Evolutionary conservation across 2,797 vertebrate species (phyloP).

Genomic region (Lophotriccus pileatus): DNA sequence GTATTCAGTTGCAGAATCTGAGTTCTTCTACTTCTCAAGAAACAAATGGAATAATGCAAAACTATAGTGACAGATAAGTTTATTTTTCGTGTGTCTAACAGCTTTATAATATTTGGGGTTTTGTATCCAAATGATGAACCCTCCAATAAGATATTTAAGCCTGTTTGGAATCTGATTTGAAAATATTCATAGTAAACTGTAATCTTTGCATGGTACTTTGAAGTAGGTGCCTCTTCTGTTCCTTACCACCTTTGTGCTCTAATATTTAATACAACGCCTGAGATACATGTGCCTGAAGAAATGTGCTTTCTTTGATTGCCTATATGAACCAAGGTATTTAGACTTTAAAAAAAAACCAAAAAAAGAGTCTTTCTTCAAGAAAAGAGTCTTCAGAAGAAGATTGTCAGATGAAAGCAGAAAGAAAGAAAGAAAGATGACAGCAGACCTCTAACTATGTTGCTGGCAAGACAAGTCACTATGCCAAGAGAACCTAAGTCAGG

Average conservation of each 20-base stretch:
- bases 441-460: neutral
- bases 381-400: neutral
- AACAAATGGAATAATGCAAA: neutral
- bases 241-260: neutral
- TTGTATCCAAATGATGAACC: neutral
- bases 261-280: neutral
- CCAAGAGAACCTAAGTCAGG: neutral
- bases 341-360: neutral
- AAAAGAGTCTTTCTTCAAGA: too few relatives aligned
- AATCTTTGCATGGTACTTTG: neutral
- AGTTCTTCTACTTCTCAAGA: neutral
- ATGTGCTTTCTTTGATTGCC: neutral
- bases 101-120: neutral
- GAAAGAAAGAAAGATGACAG: neutral
- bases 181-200: neutral
- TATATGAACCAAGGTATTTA: neutral
- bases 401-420: neutral
- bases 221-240: neutral
- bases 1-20: neutral
- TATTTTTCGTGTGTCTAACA: neutral
- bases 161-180: neutral
- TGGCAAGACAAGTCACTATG: neutral
- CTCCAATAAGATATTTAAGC: neutral
- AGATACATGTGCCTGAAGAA: neutral
- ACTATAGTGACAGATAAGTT: neutral